These are phyloP conservation scores for Turritopsis rubra DNA, from an alignment of 30 jellyfish, hydroid and myxozoan genomes.

Conservation along the genomic window DNA sequence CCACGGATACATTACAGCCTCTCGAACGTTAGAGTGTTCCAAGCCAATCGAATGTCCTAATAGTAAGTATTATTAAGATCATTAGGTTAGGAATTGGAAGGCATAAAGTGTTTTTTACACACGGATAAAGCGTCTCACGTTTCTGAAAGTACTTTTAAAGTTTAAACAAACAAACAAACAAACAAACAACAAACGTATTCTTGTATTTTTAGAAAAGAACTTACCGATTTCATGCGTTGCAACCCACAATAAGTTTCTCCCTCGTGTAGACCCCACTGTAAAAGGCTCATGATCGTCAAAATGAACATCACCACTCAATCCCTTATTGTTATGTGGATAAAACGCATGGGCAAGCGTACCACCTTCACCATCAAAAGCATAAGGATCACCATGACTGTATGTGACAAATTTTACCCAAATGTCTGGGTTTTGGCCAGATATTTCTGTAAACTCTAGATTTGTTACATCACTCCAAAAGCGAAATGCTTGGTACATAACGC, in stretches of 20 bases:
- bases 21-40: slow-evolving; percentile 54
- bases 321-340: slow-evolving; percentile 37
- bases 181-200: too few relatives aligned
- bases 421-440: slow-evolving; percentile 17
- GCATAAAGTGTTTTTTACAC: too few relatives aligned
- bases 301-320: slow-evolving; percentile 35
- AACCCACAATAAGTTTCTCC: slow-evolving; percentile 58
- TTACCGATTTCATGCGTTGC: slow-evolving; percentile 68
- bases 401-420: slow-evolving; percentile 44
- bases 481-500: slow-evolving; percentile 44
- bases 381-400: slow-evolving; percentile 50
- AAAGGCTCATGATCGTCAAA: slow-evolving; percentile 58
- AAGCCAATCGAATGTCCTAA: slow-evolving; percentile 68
- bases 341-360: slow-evolving; percentile 82
- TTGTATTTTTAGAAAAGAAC: neutral
- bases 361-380: slow-evolving; percentile 60
- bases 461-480: slow-evolving; percentile 8
- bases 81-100: too few relatives aligned
- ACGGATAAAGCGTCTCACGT: too few relatives aligned
- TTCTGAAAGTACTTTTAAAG: neutral
- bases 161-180: too few relatives aligned
- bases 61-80: neutral
- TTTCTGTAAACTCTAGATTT: slow-evolving; percentile 42
- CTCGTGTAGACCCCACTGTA: slow-evolving; percentile 24
- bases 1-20: slow-evolving; percentile 82